Conservation (phyloP, 2,113 vertebrate species). For the Tupaia chinensis region DNA sequence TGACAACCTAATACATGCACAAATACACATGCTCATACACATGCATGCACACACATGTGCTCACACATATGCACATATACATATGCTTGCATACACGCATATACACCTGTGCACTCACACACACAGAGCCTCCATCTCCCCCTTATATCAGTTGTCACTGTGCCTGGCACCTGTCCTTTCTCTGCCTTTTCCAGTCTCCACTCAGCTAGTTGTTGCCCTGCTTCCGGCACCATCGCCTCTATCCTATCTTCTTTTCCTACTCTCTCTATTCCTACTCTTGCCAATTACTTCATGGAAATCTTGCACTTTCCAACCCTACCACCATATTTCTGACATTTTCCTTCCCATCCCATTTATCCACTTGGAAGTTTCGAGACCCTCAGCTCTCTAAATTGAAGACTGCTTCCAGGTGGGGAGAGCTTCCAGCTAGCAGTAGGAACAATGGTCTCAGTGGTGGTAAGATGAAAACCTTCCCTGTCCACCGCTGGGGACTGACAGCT, state of each 20-base stretch:
- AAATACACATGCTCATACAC: too few relatives aligned
- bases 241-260: neutral
- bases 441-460: neutral
- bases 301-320: neutral
- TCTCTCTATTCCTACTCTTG: neutral
- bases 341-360: neutral
- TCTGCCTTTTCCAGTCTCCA: too few relatives aligned
- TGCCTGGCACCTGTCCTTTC: accelerated
- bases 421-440: neutral
- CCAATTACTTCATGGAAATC: neutral
- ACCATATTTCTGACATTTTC: neutral
- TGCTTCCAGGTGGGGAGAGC: neutral
- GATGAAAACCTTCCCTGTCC: neutral
- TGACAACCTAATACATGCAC: too few relatives aligned
- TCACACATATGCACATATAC: accelerated
- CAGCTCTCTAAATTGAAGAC: neutral
- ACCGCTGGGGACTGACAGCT: accelerated
- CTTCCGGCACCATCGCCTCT: neutral
- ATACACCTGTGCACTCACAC: too few relatives aligned
- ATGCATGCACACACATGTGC: neutral
- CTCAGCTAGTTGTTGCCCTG: too few relatives aligned
- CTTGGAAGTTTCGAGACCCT: neutral
- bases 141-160: accelerated
- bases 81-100: neutral
- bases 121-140: neutral